Percentiles rank a stretch among this genome's conserved stretches.
These are phyloP conservation scores for Aquatica leii DNA, from an alignment of 2,888 invertebrate genomes.

Conservation along the genomic window DNA sequence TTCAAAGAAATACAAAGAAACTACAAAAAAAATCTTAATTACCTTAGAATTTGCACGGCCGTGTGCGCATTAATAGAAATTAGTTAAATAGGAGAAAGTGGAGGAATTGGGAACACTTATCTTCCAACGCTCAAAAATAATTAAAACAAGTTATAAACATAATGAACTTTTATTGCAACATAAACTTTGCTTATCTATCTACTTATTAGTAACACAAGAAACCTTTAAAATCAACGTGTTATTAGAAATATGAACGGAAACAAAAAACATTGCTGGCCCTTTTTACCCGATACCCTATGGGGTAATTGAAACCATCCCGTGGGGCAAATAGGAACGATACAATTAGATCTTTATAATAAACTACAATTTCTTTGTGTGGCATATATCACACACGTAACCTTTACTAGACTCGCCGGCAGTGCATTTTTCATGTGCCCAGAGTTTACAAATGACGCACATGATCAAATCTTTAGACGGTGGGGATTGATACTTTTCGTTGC, in stretches of 20 bases:
- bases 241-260: too few species aligned
- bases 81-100: neutral
- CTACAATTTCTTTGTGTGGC: neutral
- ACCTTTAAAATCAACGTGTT: too few species aligned
- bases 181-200: too few species aligned
- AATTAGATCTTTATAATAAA: neutral
- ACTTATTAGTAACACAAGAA: too few species aligned
- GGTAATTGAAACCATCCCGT: slow-evolving; percentile 1
- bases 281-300: neutral
- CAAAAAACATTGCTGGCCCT: neutral
- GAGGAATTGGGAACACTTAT: neutral
- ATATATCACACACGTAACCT: slow-evolving; percentile 1
- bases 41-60: too few species aligned
- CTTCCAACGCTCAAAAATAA: too few species aligned
- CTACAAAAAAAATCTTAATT: too few species aligned
- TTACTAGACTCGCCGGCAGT: neutral
- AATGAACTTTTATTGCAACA: too few species aligned
- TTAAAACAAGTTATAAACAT: too few species aligned
- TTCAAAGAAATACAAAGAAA: too few species aligned
- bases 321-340: neutral
- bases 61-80: too few species aligned
- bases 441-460: slow-evolving; percentile 1
- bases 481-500: neutral
- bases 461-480: slow-evolving; percentile 1
- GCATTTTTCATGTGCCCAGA: neutral